Percentiles rank a stretch among this genome's conserved stretches.
Evolutionary conservation across 2,113 vertebrate species (phyloP).

Genomic region (Carollia perspicillata): DNA sequence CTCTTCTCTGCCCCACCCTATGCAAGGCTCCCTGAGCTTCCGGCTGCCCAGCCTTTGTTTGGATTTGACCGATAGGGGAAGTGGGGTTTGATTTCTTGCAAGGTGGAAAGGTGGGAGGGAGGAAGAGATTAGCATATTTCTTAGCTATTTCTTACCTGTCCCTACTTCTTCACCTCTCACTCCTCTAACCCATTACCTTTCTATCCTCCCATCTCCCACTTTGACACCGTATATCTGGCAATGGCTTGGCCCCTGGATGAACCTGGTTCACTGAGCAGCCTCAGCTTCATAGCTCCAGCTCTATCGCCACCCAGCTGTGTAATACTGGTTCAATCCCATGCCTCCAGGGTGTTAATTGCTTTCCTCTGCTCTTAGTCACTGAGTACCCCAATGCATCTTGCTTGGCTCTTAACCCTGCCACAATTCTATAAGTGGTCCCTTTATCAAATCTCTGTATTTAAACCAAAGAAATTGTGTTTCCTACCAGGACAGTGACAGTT

Average conservation of each 20-base stretch:
- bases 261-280: not conserved
- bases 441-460: not conserved
- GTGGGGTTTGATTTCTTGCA: not conserved
- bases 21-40: no score
- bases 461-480: not conserved
- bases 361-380: not conserved
- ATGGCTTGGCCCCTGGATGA: no score
- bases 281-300: not conserved
- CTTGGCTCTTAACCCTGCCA: not conserved
- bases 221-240: not conserved
- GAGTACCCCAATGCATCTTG: not conserved
- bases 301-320: rapidly evolving
- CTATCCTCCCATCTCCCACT: not conserved
- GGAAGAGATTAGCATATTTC: not conserved
- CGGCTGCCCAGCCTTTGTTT: not conserved
- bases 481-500: not conserved
- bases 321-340: not conserved
- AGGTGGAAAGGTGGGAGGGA: not conserved
- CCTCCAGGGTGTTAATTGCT: not conserved
- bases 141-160: not conserved
- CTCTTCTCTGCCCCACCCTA: not conserved
- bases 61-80: not conserved
- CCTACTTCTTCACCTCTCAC: not conserved
- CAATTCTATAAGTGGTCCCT: not conserved
- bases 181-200: rapidly evolving